phyloP scores from a whole-genome alignment of 2,113 vertebrate species.

The Apodemus speciosus region DNA sequence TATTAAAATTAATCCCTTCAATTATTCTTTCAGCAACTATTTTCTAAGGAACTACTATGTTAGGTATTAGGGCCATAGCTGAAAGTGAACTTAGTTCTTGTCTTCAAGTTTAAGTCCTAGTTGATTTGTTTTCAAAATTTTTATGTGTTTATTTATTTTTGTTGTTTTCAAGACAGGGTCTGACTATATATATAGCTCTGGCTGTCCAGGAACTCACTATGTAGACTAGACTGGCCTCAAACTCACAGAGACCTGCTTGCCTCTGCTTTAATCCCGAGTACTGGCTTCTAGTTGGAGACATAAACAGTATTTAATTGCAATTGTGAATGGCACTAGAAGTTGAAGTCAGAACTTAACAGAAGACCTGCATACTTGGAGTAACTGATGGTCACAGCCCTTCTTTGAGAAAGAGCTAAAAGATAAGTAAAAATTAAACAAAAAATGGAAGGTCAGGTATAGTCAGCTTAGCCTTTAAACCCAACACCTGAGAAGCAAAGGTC shows the following conservation, averaged over 20 bases:
- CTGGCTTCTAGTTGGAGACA: neutral
- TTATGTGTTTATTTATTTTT: neutral
- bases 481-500: neutral
- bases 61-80: neutral
- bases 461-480: no score
- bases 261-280: neutral
- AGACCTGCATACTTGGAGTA: neutral
- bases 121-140: neutral
- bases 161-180: neutral
- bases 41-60: neutral
- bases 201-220: neutral
- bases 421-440: neutral
- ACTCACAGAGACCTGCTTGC: neutral
- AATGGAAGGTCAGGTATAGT: neutral
- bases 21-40: constrained; percentile 3
- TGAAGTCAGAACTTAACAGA: neutral
- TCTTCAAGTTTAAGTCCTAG: neutral
- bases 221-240: neutral
- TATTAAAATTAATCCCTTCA: neutral
- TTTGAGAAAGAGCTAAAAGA: constrained; percentile 9
- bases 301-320: constrained; percentile 38
- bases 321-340: neutral
- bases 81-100: neutral
- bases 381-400: neutral
- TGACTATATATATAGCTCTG: neutral